Conservation (phyloP, 2,113 vertebrate species). For the Limnothrissa miodon region DNA sequence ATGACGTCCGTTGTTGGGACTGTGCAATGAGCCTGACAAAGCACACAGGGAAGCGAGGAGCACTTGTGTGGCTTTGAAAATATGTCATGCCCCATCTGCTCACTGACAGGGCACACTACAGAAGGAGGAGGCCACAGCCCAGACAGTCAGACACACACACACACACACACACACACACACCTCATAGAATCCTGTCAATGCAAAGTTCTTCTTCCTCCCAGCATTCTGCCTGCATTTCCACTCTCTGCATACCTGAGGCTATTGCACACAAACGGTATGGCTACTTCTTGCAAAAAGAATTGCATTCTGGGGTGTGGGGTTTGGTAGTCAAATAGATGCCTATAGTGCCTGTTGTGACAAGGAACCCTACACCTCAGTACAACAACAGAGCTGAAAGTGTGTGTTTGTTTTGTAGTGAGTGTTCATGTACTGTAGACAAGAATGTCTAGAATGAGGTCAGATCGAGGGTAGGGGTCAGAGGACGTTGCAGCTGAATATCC, state of each 20-base stretch:
- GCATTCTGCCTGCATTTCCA: not conserved
- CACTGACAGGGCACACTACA: not conserved
- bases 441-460: not conserved
- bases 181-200: not conserved
- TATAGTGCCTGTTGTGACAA: not conserved
- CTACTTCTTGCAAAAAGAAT: not conserved
- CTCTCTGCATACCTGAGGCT: not conserved
- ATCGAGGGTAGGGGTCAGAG: not conserved
- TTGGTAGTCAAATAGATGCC: not conserved
- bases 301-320: not conserved
- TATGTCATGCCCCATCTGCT: not conserved
- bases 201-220: not conserved
- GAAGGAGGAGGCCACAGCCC: not conserved
- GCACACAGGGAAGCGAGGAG: not conserved
- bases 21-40: not conserved
- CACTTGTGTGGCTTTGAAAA: not conserved
- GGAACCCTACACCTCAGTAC: not conserved
- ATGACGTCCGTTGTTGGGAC: not conserved
- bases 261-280: not conserved
- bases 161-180: not conserved
- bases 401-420: not conserved
- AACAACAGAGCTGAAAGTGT: not conserved
- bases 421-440: not conserved
- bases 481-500: not conserved
- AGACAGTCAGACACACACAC: constrained; percentile 2